A percentile compares a stretch with the other conserved stretches of the same genome.
These are phyloP conservation scores for Halocaridina rubra DNA, from an alignment of 2,888 invertebrate species.

Conservation along the genomic window DNA sequence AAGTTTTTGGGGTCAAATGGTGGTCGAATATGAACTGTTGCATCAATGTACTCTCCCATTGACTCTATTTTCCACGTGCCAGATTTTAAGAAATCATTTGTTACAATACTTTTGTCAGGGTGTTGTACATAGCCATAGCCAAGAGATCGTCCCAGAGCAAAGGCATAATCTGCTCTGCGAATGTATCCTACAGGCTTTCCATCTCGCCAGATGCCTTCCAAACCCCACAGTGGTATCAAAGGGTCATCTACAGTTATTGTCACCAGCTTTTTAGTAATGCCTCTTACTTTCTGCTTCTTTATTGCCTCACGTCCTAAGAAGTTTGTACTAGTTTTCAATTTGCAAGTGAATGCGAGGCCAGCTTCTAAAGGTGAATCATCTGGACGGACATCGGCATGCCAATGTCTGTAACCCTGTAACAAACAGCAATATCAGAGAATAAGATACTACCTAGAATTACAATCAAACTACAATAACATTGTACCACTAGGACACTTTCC, in stretches of 20 bases:
- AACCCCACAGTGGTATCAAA: conserved; percentile 80
- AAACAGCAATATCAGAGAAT: conserved; percentile 69
- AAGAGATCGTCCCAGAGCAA: conserved; percentile 73
- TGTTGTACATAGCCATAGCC: conserved; percentile 73
- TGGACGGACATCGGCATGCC: conserved; percentile 84
- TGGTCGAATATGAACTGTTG: conserved; percentile 78
- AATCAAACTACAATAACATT: too few species aligned
- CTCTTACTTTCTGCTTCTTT: conserved; percentile 75
- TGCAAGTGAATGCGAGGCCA: conserved; percentile 82
- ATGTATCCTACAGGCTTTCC: conserved; percentile 82
- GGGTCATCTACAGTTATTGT: conserved; percentile 70
- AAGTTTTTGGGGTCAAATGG: conserved; percentile 86
- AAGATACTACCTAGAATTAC: too few species aligned
- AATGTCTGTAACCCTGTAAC: conserved; percentile 78
- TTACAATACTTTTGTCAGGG: conserved; percentile 42
- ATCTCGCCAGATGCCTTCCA: conserved; percentile 80
- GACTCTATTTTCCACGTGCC: conserved; percentile 85
- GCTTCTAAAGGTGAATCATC: conserved; percentile 91
- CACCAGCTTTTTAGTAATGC: conserved; percentile 77
- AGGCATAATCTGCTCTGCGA: conserved; percentile 84
- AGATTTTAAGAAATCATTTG: conserved; percentile 70
- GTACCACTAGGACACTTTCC: too few species aligned
- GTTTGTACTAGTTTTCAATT: conserved; percentile 76
- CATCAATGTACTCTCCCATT: conserved; percentile 80
- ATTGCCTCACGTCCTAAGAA: conserved; percentile 83